phyloP scores from a whole-genome alignment of 2,797 vertebrate species.

The Gadopsis marmoratus region DNA sequence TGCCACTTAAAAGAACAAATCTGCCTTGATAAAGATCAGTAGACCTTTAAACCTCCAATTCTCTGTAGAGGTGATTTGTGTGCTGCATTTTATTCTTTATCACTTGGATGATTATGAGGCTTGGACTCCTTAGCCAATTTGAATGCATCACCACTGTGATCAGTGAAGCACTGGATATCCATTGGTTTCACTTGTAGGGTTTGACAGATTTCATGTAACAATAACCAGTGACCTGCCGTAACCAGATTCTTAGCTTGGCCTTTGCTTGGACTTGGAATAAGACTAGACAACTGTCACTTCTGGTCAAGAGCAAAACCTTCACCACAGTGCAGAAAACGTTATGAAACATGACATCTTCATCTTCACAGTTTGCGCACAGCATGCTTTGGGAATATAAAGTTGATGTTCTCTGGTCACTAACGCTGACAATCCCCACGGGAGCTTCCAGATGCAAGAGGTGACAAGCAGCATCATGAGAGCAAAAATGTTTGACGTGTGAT shows the following conservation, averaged over 20 bases:
- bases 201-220: conserved; percentile 14
- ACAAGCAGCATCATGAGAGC: conserved; percentile 52
- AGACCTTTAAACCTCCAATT: not conserved
- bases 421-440: conserved; percentile 32
- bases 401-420: conserved; percentile 18
- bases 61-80: not conserved
- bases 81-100: not conserved
- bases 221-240: not conserved
- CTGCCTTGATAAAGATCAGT: not conserved
- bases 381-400: not conserved
- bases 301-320: not conserved
- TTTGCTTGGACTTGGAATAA: conserved; percentile 11
- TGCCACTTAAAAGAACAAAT: not conserved
- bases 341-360: conserved; percentile 9
- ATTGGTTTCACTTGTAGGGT: not conserved
- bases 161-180: conserved; percentile 2
- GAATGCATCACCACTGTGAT: not conserved
- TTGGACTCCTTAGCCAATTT: not conserved
- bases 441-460: conserved; percentile 33
- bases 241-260: not conserved
- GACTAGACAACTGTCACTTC: not conserved
- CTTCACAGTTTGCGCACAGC: not conserved
- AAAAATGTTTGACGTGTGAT: conserved; percentile 56
- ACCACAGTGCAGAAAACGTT: not conserved
- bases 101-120: not conserved